Base-by-base conservation (phyloP, 2,888 invertebrate genomes). In the Athalia rosae region DNA sequence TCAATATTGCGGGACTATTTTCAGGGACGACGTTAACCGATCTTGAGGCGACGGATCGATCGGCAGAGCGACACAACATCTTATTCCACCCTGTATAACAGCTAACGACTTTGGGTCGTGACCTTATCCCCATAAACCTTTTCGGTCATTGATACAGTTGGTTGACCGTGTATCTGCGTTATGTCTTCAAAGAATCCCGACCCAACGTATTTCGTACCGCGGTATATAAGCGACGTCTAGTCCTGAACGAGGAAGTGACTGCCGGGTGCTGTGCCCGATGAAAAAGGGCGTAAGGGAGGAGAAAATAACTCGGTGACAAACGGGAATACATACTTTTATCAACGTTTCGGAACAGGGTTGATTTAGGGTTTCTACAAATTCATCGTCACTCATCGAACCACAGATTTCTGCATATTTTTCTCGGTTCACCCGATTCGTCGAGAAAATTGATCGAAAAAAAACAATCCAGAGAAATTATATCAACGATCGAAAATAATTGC, bases 111-210 rank as follows among this genome's bases (percentile, higher is more conserved):
- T 56, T 45, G 45, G 45, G 13, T 58, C 56, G 58, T 50, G 58
- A 71, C 71, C 71, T 71, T 71, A 71, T 71, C 58, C 71, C 58
- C 41, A 58, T 58, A 58, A 71, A 58, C 71, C 71, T 71, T 71
- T 71, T 58, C 13, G 56, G 71, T 71, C 56, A 71, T 71, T 58
- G 71, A 71, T 71, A 71, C 71, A 71, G 58, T 43, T 56, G 56
- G 71, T 71, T 71, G 71, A 58, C 58, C 58, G 69, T 69, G 71
- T 58, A 58, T 56, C 71, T 71, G 8, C 1, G 43, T 58, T 58
- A 43, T 58, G 41, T 71, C 58, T 56, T 71, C 71, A 43, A 69
- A 71, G 53, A 53, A 9, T 15, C 41, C 13, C 43, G 15, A n/a
- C 41, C 67, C 15, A 71, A 71, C 71, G 71, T 71, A 71, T 71